Evolutionary conservation across 2,888 invertebrate genomes (phyloP), one percentile per base, ranked within the genome.

Genomic region (Auanema freiburgensis): DNA sequence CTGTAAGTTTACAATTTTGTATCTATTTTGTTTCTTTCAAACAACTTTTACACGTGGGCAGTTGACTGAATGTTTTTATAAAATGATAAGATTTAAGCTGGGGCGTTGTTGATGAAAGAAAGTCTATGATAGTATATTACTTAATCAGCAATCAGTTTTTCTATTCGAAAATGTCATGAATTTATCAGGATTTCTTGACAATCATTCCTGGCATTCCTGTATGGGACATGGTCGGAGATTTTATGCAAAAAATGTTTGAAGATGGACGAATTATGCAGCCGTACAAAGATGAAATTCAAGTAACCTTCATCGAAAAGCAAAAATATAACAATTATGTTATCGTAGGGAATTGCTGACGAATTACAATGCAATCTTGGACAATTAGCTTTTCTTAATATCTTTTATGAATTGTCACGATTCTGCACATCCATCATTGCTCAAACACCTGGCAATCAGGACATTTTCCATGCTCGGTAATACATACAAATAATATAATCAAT

Each of bases 371-470:
- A 69, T 12, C 65, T 76, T 33, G 77, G 71, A 46, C 77, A 78
- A 50, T 58, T 78, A 43, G 73, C 78, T 4, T 71, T 78, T 58
- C 43, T 78, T 58, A 78, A 78, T 63, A 66, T 77, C 50, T 78
- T 78, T 66, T 78, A 78, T 52, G 78, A 78, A 57, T 57, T 78
- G 58, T 77, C 78, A n/a, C 63, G 78, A 21, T 78, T 72, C 63
- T 78, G 78, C 56, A 78, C 78, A 0, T 73, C 73, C 10, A 78
- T 78, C 54, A 67, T 78, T 11, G 78, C 78, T 14, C 74, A 78
- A 53, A 66, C 64, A 1, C 57, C 60, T 11, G 69, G 67, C 24
- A 72, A 71, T 58, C 59, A 68, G 23, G 69, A 67, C 55, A 55
- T 74, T 8, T 74, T 69, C 56, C 74, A 74, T 52, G 74, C 69